A percentile compares a stretch with the other conserved stretches of the same genome.
phyloP scores from a whole-genome alignment of 2,797 vertebrate genomes.

The Halcyon smyrnensis region DNA sequence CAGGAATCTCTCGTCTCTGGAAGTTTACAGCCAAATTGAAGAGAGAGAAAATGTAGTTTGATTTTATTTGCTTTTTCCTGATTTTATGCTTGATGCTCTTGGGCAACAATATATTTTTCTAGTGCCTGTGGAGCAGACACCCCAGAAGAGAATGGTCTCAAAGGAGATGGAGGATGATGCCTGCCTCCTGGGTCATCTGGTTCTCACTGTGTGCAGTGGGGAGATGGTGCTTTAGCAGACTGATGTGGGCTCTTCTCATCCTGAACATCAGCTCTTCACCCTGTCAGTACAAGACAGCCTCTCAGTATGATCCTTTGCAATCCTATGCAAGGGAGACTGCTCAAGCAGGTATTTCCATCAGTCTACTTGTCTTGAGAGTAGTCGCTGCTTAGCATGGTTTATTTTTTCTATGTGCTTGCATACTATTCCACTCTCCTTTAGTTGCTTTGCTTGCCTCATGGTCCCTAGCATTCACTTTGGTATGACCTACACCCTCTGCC shows the following conservation, averaged over 20 bases:
- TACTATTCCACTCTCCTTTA: neutral
- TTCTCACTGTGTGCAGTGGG: accelerated
- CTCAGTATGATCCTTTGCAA: neutral
- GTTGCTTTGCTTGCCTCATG: neutral
- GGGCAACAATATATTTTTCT: neutral
- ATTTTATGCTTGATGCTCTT: neutral
- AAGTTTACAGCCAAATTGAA: neutral
- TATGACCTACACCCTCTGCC: neutral
- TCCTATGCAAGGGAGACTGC: neutral
- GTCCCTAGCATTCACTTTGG: neutral
- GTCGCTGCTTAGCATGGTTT: neutral
- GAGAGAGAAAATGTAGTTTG: accelerated
- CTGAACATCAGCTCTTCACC: neutral
- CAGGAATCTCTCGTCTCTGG: neutral
- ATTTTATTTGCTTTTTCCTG: accelerated
- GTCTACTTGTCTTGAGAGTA: neutral
- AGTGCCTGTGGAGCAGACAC: neutral
- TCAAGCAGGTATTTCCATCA: neutral
- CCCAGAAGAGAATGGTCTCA: neutral
- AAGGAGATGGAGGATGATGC: neutral
- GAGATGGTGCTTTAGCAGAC: neutral
- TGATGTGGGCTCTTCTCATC: neutral
- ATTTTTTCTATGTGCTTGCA: neutral
- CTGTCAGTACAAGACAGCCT: neutral
- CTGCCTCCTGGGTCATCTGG: neutral